Conservation (phyloP, 92 coral and sea anemone genomes). For the Phenganax subtilis region DNA sequence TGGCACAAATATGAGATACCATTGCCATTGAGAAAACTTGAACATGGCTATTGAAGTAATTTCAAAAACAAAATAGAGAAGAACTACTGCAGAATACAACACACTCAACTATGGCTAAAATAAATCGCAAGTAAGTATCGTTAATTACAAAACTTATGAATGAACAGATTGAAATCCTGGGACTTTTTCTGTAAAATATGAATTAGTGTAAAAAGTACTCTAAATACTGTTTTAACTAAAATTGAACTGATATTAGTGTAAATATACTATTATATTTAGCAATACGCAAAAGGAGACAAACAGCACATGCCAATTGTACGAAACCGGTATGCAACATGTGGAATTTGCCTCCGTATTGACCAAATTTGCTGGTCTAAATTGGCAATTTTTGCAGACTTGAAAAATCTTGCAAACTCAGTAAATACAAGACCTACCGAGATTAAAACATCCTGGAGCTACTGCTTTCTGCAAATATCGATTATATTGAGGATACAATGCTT, state of each 20-base stretch:
- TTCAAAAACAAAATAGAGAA: not conserved
- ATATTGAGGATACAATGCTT: constrained; percentile 65
- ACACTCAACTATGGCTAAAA: too few species aligned
- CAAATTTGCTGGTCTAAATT: not conserved
- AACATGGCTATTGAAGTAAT: not conserved
- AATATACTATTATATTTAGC: not conserved
- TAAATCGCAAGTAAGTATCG: too few species aligned
- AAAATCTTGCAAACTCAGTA: not conserved
- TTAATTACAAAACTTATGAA: not conserved
- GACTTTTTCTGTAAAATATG: not conserved
- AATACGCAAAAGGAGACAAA: not conserved
- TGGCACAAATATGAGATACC: not conserved
- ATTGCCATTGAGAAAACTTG: not conserved
- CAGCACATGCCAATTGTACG: not conserved
- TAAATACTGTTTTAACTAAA: not conserved
- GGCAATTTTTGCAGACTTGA: not conserved
- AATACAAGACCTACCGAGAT: constrained; percentile 67
- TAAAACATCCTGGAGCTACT: constrained; percentile 81
- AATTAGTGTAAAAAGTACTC: not conserved
- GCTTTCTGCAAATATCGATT: constrained; percentile 65
- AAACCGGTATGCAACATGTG: not conserved
- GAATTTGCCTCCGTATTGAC: not conserved
- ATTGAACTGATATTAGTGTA: not conserved
- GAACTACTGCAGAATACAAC: not conserved
- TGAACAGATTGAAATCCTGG: not conserved